These are phyloP conservation scores for Nothoprocta perdicaria DNA, from an alignment of 2,113 vertebrate genomes.

Conservation along the genomic window DNA sequence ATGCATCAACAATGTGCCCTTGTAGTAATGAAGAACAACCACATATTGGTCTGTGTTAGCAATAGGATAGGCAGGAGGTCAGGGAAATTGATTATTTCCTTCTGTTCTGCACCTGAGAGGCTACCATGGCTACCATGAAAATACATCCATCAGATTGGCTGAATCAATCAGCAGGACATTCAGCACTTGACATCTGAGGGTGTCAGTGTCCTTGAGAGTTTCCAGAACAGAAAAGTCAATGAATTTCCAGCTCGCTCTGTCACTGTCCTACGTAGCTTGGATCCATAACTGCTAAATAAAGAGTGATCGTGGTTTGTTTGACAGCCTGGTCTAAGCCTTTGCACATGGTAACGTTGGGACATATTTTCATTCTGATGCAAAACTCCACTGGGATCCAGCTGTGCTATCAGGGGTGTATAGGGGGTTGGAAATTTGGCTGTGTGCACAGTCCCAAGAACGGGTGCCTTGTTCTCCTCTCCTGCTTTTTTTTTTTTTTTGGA, in stretches of 20 bases:
- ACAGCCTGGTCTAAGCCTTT: constrained; percentile 31
- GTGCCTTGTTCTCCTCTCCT: not conserved
- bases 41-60: not conserved
- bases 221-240: constrained; percentile 34
- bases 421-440: not conserved
- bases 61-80: not conserved
- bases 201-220: not conserved
- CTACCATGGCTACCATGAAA: not conserved
- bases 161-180: not conserved
- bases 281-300: constrained; percentile 34
- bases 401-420: not conserved
- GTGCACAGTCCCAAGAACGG: not conserved
- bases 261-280: constrained; percentile 1
- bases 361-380: not conserved
- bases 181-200: not conserved
- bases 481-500: not conserved
- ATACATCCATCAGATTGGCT: too few relatives aligned
- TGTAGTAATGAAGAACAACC: not conserved
- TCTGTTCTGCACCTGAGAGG: not conserved
- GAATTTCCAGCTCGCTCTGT: not conserved
- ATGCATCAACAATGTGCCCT: not conserved
- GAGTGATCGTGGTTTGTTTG: constrained; percentile 47
- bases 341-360: not conserved
- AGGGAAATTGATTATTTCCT: not conserved
- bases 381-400: not conserved